Percentiles rank a stretch among this genome's conserved stretches.
Conservation (phyloP, 2,797 vertebrate genomes). For the Tapera naevia region DNA sequence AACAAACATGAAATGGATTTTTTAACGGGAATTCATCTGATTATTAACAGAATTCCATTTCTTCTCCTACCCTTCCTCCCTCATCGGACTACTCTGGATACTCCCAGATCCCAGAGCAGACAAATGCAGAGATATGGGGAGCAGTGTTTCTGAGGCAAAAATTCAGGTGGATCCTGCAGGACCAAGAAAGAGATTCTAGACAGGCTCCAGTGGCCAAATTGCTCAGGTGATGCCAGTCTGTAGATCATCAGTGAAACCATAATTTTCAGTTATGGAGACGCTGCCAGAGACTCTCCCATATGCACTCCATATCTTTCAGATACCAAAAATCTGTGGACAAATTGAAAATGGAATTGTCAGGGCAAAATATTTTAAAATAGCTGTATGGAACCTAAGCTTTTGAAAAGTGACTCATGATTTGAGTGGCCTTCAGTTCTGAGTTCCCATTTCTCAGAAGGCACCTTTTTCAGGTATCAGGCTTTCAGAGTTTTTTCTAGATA, state of each 20-base stretch:
- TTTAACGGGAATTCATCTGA: background rate
- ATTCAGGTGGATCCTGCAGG: background rate
- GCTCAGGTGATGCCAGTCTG: background rate
- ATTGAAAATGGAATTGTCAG: background rate
- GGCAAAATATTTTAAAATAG: background rate
- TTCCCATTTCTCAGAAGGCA: background rate
- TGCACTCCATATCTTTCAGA: accelerated
- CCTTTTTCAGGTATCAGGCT: background rate
- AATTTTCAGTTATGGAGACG: background rate
- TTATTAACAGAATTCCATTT: background rate
- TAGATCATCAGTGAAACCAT: background rate
- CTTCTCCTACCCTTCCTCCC: background rate
- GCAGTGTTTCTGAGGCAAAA: background rate
- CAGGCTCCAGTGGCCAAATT: background rate
- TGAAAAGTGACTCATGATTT: background rate
- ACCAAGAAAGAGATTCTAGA: background rate
- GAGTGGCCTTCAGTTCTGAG: background rate
- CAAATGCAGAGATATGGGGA: background rate
- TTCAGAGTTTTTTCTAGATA: background rate
- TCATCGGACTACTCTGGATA: background rate
- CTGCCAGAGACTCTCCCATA: background rate
- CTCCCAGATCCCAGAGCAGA: background rate
- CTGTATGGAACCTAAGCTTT: background rate
- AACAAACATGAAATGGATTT: background rate
- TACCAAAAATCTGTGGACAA: background rate